Evolutionary conservation across 2,888 invertebrate genomes (phyloP).

Genomic region (Junonia oenone): DNA sequence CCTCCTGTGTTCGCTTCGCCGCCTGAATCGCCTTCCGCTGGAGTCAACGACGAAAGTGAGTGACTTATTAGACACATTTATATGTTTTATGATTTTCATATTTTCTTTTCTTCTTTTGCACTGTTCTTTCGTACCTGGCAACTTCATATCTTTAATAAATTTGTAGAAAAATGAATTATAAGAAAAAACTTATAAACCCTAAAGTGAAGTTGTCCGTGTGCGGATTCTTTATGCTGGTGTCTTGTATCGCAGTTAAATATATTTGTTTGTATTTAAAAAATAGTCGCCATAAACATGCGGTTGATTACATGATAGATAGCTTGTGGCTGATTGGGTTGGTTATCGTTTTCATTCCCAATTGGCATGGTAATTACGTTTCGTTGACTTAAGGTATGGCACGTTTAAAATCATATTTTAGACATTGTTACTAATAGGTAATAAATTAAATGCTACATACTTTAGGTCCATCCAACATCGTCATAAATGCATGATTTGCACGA

Average conservation of each 20-base stretch:
- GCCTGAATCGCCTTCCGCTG: slow-evolving; percentile 70
- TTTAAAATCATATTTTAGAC: slow-evolving; percentile 34
- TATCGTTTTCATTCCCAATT: slow-evolving; percentile 53
- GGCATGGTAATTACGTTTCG: slow-evolving; percentile 46
- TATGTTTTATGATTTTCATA: slow-evolving; percentile 24
- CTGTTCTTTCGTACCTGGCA: slow-evolving; percentile 38
- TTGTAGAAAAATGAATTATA: background rate
- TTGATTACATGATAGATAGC: slow-evolving; percentile 46
- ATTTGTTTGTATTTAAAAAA: slow-evolving; percentile 35
- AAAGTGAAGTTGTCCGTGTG: slow-evolving; percentile 38
- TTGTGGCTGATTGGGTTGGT: slow-evolving; percentile 59
- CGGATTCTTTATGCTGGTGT: slow-evolving; percentile 36
- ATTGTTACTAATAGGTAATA: slow-evolving; percentile 30
- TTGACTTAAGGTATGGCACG: slow-evolving; percentile 40
- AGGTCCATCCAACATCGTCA: slow-evolving; percentile 38
- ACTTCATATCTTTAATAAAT: slow-evolving; percentile 30
- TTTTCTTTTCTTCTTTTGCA: slow-evolving; percentile 36
- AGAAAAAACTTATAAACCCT: background rate
- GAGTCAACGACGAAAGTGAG: slow-evolving; percentile 58
- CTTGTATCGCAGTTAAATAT: slow-evolving; percentile 35
- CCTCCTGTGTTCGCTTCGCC: slow-evolving; percentile 88
- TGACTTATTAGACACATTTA: slow-evolving; percentile 4
- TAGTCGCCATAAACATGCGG: slow-evolving; percentile 40
- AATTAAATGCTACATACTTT: slow-evolving; percentile 36
- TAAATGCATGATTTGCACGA: slow-evolving; percentile 42